Conservation (phyloP, 2,888 invertebrate species). For the Scaeva pyrastri region DNA sequence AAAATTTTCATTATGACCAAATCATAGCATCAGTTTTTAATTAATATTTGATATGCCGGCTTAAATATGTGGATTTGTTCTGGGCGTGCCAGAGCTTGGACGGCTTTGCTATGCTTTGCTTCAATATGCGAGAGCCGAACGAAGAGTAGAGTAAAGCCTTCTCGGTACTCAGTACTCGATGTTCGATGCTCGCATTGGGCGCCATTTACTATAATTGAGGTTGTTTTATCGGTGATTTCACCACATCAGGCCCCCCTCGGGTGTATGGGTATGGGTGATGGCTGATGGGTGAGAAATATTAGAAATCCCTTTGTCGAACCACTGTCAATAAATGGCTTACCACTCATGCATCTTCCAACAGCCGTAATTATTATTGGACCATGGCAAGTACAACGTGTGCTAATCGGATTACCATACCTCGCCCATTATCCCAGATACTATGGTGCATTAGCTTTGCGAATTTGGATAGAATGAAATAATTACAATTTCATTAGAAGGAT, state of each 20-base stretch:
- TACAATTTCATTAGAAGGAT: constrained; percentile 65
- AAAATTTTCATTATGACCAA: constrained; percentile 75
- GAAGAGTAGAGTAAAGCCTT: background rate
- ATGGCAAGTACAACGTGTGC: constrained; percentile 54
- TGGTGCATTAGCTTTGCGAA: constrained; percentile 43
- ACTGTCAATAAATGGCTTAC: constrained; percentile 26
- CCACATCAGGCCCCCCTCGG: background rate
- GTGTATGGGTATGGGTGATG: background rate
- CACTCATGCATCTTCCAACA: constrained; percentile 53
- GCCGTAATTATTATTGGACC: constrained; percentile 49
- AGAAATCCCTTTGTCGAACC: constrained; percentile 25
- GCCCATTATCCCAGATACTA: constrained; percentile 55
- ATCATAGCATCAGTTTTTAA: constrained; percentile 75
- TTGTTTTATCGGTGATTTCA: constrained; percentile 54
- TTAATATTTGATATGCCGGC: constrained; percentile 74
- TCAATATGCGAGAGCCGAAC: background rate
- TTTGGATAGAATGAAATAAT: constrained; percentile 63
- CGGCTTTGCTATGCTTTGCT: constrained; percentile 13
- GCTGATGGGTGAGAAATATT: background rate
- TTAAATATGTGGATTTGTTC: constrained; percentile 64
- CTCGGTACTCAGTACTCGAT: background rate
- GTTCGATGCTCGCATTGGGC: background rate
- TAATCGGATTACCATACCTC: constrained; percentile 68
- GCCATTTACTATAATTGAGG: constrained; percentile 32
- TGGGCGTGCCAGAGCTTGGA: constrained; percentile 26